phyloP scores from a whole-genome alignment of 2,113 vertebrate genomes.

The Probosciger aterrimus region DNA sequence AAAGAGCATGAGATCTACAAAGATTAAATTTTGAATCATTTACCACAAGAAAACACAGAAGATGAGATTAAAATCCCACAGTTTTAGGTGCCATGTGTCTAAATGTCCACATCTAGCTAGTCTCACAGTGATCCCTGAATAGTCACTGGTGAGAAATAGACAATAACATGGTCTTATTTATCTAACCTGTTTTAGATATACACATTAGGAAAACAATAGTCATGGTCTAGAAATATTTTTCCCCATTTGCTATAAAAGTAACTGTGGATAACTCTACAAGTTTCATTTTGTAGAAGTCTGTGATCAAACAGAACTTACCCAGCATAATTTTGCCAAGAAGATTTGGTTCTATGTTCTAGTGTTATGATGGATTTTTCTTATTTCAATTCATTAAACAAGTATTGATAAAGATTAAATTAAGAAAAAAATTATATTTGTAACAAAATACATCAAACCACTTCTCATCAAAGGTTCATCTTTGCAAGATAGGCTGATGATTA shows the following conservation, averaged over 20 bases:
- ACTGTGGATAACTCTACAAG: not conserved
- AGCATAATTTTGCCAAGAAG: not conserved
- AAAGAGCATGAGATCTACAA: not conserved
- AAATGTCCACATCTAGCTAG: not conserved
- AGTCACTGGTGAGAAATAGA: not conserved
- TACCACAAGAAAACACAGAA: not conserved
- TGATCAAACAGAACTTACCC: not conserved
- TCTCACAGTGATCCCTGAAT: not conserved
- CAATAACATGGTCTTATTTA: not conserved
- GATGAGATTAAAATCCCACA: not conserved
- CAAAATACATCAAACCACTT: not conserved
- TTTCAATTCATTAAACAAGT: not conserved
- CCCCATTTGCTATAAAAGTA: not conserved
- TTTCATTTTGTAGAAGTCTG: not conserved
- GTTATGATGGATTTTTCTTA: not conserved
- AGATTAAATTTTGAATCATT: not conserved
- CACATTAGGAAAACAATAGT: not conserved
- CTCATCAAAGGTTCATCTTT: not conserved
- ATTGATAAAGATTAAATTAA: not conserved
- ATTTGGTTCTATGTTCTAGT: not conserved
- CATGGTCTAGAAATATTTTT: not conserved
- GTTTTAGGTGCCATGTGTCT: not conserved
- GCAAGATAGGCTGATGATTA: not conserved
- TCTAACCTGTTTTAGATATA: not conserved
- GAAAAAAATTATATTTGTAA: not conserved